These are phyloP conservation scores for Rhyacophila evoluta DNA, from an alignment of 2,888 invertebrate species.

Conservation along the genomic window DNA sequence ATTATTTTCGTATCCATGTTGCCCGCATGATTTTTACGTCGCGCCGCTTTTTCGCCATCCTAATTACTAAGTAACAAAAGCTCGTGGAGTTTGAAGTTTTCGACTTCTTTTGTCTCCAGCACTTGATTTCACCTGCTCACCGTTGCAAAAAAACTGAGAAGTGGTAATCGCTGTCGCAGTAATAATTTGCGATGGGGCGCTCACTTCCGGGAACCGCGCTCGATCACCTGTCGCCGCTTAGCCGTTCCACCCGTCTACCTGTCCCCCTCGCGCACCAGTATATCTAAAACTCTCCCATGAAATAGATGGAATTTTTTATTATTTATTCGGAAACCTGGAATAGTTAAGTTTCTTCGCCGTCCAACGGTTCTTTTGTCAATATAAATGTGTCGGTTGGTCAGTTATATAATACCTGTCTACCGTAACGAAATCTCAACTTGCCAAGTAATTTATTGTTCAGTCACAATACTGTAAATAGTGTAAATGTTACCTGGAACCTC, in stretches of 20 bases:
- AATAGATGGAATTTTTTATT: background rate
- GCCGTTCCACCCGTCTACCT: background rate
- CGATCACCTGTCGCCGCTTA: slow-evolving; percentile 1
- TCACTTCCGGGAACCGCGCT: background rate
- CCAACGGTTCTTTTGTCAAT: too few species aligned
- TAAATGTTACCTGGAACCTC: too few species aligned
- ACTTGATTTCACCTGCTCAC: background rate
- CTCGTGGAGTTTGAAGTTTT: background rate
- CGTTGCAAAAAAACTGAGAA: background rate
- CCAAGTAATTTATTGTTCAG: too few species aligned
- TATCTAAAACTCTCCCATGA: background rate
- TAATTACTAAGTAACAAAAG: background rate
- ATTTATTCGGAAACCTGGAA: too few species aligned
- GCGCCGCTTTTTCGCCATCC: background rate
- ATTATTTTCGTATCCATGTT: too few species aligned
- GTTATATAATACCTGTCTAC: too few species aligned
- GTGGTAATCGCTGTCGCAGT: background rate
- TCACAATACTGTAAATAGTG: too few species aligned
- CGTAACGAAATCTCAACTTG: too few species aligned
- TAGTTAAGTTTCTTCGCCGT: too few species aligned
- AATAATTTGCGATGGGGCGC: background rate
- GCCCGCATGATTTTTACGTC: background rate
- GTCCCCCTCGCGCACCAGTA: background rate
- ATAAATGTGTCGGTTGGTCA: too few species aligned
- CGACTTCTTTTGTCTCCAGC: background rate